These are phyloP conservation scores for Protonemura montana DNA, from an alignment of 2,888 invertebrate genomes.

Conservation along the genomic window DNA sequence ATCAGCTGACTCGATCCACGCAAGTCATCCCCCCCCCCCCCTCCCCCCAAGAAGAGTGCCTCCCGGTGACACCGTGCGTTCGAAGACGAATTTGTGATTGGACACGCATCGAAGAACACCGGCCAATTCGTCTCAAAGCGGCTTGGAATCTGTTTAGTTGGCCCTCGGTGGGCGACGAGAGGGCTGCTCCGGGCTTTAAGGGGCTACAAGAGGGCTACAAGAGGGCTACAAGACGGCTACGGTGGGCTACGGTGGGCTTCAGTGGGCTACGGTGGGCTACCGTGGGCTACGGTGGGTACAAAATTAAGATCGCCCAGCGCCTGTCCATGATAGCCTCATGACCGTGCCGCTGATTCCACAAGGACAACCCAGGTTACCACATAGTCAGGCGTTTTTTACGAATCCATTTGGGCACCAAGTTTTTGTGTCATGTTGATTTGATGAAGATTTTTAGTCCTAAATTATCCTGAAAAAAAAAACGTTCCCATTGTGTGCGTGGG, in stretches of 20 bases:
- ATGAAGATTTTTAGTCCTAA: background rate
- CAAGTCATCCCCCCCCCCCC: background rate
- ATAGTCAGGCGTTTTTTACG: background rate
- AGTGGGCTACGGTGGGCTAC: too few species aligned
- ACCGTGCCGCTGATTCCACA: background rate
- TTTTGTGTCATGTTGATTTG: background rate
- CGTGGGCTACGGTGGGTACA: too few species aligned
- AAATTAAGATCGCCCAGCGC: too few species aligned
- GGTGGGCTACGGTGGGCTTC: too few species aligned
- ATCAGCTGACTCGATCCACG: background rate
- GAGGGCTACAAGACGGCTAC: too few species aligned
- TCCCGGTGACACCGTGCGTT: conserved; percentile 9
- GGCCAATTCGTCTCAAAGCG: conserved; percentile 40
- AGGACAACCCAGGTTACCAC: background rate
- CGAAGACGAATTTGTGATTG: background rate
- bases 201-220: too few species aligned
- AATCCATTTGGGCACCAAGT: background rate
- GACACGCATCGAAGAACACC: conserved; percentile 28
- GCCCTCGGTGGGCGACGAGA: too few species aligned
- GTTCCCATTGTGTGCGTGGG: background rate
- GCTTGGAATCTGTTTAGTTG: conserved; percentile 26
- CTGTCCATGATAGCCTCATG: background rate
- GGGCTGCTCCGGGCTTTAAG: too few species aligned
- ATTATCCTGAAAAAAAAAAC: background rate
- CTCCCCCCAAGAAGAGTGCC: background rate